Evolutionary conservation across 2,888 invertebrate species (phyloP).

Genomic region (Pseudococcus jackbeardsleyi): DNA sequence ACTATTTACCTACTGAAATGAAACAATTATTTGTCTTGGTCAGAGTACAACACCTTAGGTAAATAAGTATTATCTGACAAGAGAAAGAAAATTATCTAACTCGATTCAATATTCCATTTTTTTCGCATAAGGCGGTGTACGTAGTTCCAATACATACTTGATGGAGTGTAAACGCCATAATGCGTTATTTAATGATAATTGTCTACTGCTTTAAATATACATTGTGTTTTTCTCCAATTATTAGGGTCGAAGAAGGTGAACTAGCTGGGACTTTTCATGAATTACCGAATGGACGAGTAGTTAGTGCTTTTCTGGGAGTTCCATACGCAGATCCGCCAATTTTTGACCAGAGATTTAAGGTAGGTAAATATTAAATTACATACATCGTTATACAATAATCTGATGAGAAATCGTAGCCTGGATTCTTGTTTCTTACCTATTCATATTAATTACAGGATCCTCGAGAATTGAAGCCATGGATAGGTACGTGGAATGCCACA

Average conservation of each 20-base stretch:
- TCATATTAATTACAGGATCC: conserved; percentile 72
- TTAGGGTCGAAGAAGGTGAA: conserved; percentile 66
- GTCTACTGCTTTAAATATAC: neutral
- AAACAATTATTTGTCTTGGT: too few relatives aligned
- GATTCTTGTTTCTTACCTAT: neutral
- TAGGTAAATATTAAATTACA: conserved; percentile 66
- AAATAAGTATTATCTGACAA: too few relatives aligned
- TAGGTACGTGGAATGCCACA: conserved; percentile 79
- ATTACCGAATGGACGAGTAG: conserved; percentile 36
- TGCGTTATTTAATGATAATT: neutral
- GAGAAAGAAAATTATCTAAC: too few relatives aligned
- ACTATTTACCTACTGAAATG: too few relatives aligned
- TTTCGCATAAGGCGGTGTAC: too few relatives aligned
- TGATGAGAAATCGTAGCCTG: neutral
- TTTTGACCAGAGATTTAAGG: conserved; percentile 67
- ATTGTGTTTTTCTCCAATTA: conserved; percentile 2
- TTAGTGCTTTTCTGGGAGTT: conserved; percentile 67
- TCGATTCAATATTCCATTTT: too few relatives aligned
- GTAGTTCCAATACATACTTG: too few relatives aligned
- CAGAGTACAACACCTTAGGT: too few relatives aligned
- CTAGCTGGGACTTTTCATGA: conserved; percentile 57
- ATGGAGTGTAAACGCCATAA: neutral
- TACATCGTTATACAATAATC: neutral
- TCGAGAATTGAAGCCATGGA: conserved; percentile 75
- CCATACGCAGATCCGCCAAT: conserved; percentile 68